Conservation (phyloP, 2,113 vertebrate species). For the Lagopus leucura region DNA sequence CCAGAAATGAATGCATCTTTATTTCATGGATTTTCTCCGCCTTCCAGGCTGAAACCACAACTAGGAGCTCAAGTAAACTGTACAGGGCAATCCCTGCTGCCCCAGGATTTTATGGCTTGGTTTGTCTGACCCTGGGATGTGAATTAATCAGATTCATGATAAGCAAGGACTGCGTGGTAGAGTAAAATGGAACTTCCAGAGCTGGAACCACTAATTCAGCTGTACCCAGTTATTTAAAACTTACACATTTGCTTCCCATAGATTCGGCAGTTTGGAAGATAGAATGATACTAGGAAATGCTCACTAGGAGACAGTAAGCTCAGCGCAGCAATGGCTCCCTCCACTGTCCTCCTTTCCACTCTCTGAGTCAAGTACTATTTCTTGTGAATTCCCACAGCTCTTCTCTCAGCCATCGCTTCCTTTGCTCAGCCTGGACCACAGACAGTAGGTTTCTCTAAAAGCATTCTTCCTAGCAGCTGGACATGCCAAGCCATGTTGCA, state of each 20-base stretch:
- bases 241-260: neutral
- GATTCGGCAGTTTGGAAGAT: too few relatives aligned
- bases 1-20: neutral
- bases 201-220: neutral
- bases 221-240: neutral
- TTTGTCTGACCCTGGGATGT: neutral
- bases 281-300: neutral
- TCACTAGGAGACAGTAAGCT: neutral
- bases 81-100: neutral
- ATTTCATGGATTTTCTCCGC: neutral
- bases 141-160: neutral
- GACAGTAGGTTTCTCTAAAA: neutral
- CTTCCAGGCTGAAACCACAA: neutral
- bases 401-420: neutral
- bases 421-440: neutral
- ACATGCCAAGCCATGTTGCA: neutral
- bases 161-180: neutral
- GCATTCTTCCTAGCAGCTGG: fast-evolving
- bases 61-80: neutral
- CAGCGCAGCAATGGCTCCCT: neutral
- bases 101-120: neutral
- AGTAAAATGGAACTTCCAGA: neutral
- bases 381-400: neutral
- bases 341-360: neutral
- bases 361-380: neutral